Percentiles rank a stretch among this genome's conserved stretches.
Evolutionary conservation across 2,888 invertebrate genomes (phyloP).

Genomic region (Harpagoxenus sublaevis): DNA sequence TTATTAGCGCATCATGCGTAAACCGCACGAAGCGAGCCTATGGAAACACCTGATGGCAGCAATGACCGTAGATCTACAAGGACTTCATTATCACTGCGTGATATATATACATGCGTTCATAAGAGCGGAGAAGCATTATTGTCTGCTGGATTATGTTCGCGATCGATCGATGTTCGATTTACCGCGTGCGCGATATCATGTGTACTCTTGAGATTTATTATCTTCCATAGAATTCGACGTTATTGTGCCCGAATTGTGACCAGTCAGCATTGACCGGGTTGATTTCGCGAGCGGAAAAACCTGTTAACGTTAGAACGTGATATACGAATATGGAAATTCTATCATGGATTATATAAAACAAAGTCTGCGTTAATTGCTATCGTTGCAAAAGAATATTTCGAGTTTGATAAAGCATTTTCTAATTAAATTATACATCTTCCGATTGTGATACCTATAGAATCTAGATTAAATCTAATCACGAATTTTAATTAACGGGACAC

Average conservation of each 20-base stretch:
- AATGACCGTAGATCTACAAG: constrained; percentile 37
- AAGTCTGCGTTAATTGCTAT: neutral
- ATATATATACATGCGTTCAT: neutral
- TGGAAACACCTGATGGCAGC: constrained; percentile 38
- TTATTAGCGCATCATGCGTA: constrained; percentile 27
- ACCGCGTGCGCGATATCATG: constrained; percentile 28
- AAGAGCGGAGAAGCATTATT: constrained; percentile 27
- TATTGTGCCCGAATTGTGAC: constrained; percentile 38
- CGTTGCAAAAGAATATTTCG: neutral
- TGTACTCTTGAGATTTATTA: constrained; percentile 52
- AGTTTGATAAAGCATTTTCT: neutral
- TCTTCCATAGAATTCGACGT: constrained; percentile 42
- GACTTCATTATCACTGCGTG: constrained; percentile 44
- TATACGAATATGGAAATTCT: neutral
- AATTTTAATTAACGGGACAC: neutral
- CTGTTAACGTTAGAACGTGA: neutral
- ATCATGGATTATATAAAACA: neutral
- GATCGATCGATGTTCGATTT: constrained; percentile 52
- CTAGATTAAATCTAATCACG: neutral
- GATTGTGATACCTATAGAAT: neutral
- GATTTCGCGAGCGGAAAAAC: constrained; percentile 18
- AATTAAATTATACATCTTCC: neutral
- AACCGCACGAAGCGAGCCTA: constrained; percentile 15
- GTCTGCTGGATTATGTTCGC: constrained; percentile 38
- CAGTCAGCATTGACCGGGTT: constrained; percentile 20